A percentile compares a stretch with the other conserved stretches of the same genome.
These are phyloP conservation scores for Stomatorhinus ivindoensis DNA, from an alignment of 2,113 vertebrate species.

Conservation along the genomic window DNA sequence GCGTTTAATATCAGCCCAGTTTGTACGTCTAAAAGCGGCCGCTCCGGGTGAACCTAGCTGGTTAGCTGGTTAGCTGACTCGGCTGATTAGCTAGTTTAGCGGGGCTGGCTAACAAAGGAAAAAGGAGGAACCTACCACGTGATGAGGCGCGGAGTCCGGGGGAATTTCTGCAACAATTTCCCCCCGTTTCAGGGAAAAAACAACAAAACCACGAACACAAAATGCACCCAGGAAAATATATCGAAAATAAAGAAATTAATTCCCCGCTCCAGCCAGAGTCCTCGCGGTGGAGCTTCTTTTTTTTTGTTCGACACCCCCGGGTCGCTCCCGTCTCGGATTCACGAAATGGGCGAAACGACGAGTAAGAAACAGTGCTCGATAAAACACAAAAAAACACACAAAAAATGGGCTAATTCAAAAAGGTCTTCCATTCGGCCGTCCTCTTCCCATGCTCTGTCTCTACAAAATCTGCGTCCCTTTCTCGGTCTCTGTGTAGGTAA, in stretches of 20 bases:
- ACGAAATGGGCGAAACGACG: constrained; percentile 63
- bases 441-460: constrained; percentile 38
- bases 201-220: background rate
- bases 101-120: constrained; percentile 71
- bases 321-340: constrained; percentile 60
- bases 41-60: background rate
- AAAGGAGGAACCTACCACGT: constrained; percentile 91
- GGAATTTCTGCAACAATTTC: constrained; percentile 80
- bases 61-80: constrained; percentile 11
- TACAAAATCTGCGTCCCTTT: constrained; percentile 26
- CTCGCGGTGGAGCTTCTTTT: constrained; percentile 27
- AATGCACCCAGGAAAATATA: constrained; percentile 28
- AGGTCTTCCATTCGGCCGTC: constrained; percentile 29
- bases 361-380: constrained; percentile 49
- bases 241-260: constrained; percentile 31
- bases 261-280: constrained; percentile 39
- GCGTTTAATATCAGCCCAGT: background rate
- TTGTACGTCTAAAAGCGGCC: background rate
- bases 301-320: constrained; percentile 27
- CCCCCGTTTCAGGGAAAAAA: constrained; percentile 61
- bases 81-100: constrained; percentile 5
- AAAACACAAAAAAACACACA: constrained; percentile 41
- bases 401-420: constrained; percentile 37
- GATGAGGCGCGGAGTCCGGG: constrained; percentile 84
- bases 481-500: constrained; percentile 41